phyloP scores from a whole-genome alignment of 2,113 vertebrate genomes.

The Motacilla alba region DNA sequence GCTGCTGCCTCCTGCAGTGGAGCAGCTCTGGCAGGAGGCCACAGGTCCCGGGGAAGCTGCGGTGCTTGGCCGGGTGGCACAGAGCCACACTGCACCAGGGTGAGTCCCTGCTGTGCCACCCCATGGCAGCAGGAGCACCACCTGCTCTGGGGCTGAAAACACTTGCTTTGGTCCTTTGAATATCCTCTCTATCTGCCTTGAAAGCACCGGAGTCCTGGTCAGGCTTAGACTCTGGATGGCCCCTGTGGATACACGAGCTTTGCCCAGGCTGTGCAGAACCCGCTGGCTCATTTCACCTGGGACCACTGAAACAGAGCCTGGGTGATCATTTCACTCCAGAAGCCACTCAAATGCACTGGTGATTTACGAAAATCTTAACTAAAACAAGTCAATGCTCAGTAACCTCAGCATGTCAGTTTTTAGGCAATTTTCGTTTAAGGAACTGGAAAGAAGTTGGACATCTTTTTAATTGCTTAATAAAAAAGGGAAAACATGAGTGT shows the following conservation, averaged over 20 bases:
- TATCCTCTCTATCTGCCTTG: neutral
- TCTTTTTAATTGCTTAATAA: constrained; percentile 17
- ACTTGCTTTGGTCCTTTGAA: neutral
- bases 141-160: neutral
- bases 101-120: neutral
- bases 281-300: neutral
- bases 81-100: neutral
- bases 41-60: accelerated
- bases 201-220: neutral
- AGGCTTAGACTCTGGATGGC: neutral
- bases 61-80: neutral
- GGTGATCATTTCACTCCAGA: neutral
- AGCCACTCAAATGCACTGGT: neutral
- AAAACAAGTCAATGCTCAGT: neutral
- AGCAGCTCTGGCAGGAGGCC: neutral
- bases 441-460: constrained; percentile 6
- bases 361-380: neutral
- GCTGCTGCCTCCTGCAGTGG: neutral
- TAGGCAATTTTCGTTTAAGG: neutral
- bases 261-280: neutral
- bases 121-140: neutral
- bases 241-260: neutral
- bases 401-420: neutral
- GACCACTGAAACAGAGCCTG: neutral
- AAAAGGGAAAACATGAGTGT: neutral